Percentiles rank a stretch among this genome's conserved stretches.
These are phyloP conservation scores for Mesorhabditis sp. DNA, from an alignment of 2,888 invertebrate genomes.

Conservation along the genomic window DNA sequence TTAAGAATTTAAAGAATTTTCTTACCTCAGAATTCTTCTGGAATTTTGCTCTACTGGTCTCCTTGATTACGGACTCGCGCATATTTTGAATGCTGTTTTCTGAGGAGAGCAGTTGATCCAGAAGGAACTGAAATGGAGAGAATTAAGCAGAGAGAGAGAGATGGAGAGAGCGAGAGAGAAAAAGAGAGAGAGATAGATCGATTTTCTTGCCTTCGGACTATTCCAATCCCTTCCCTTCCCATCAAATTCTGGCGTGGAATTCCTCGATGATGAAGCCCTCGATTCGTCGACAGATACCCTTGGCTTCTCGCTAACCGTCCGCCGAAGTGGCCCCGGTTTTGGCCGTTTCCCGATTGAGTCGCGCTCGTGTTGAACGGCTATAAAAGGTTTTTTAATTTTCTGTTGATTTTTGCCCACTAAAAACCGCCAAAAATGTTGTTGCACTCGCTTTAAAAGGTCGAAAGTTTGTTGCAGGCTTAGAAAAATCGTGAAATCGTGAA, in stretches of 20 bases:
- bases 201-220: conserved; percentile 11
- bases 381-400: conserved; percentile 23
- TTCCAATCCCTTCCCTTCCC: background rate
- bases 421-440: conserved; percentile 38
- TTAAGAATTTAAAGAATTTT: no score
- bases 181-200: background rate
- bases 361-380: conserved; percentile 23
- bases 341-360: conserved; percentile 32
- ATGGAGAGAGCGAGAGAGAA: no score
- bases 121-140: conserved; percentile 19
- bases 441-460: conserved; percentile 29
- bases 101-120: conserved; percentile 42
- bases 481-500: no score
- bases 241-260: background rate
- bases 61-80: conserved; percentile 52
- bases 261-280: background rate
- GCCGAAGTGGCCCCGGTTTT: background rate
- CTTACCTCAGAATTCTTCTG: conserved; percentile 32
- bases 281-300: background rate
- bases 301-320: background rate
- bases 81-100: conserved; percentile 49
- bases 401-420: conserved; percentile 16
- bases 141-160: conserved; percentile 10
- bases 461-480: no score
- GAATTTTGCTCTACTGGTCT: conserved; percentile 53